Evolutionary conservation across 2,888 invertebrate species (phyloP), one percentile per base, ranked within the genome.

Genomic region (Ophion ventricosus): DNA sequence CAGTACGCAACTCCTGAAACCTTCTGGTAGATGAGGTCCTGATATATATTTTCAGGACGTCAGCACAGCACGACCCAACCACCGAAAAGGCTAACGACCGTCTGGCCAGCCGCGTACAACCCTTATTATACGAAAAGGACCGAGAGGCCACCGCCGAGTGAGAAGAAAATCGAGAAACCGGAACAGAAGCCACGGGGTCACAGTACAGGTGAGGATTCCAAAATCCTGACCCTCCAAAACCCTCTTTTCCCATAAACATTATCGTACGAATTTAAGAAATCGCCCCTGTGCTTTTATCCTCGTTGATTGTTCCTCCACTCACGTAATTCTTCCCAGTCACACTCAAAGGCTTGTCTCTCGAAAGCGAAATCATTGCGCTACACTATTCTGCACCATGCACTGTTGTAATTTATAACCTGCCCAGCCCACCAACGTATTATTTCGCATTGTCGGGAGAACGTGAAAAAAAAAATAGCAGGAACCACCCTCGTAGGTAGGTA

Each of bases 381-480:
- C 89, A 88, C 91, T 92, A 91, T 91, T 92, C 91, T 91, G 91
- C 92, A 92, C 91, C 92, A 91, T 92, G 91, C 92, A 92, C 89
- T 88, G 86, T 89, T 87, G 88, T 87, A 82, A 83, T 85, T 66
- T 73, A 72, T 80, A 79, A 67, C 79, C 76, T 80, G 67, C 78
- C 70, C 49, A 73, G 77, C 74, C 67, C 75, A 63, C 70, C 64
- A 56, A 35, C 70, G 63, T 82, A 80, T 86, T 76, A 82, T 86
- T 85, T 86, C 84, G 77, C 82, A 82, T 84, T 76, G 63, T 80
- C 83, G 73, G 72, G 67, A 75, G 76, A 61, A 63, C 26, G 57
- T 40, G 14, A 25, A 61, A 70, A 54, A 40, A 40, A 40, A 35
- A 67, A 14, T 14, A 17, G 14, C 10, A 11, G 43, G 43, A 43